Conservation (phyloP, 2,888 invertebrate genomes). For the Ophioninae sp. region DNA sequence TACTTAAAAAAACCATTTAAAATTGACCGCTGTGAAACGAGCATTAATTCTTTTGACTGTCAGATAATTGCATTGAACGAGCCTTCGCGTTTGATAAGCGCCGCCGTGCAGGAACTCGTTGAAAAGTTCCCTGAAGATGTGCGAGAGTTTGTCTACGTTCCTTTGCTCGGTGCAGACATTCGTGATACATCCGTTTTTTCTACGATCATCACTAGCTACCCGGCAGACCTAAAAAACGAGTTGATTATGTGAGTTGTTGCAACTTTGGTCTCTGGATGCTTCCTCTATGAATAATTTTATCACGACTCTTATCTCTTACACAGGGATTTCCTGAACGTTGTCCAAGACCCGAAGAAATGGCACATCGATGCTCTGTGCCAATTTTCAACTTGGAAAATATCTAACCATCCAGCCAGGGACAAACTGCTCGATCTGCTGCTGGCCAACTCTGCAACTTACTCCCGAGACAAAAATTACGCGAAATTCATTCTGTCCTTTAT, state of each 20-base stretch:
- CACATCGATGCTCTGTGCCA: conserved; percentile 71
- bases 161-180: conserved; percentile 70
- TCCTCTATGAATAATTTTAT: background rate
- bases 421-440: conserved; percentile 70
- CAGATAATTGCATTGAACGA: conserved; percentile 69
- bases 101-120: conserved; percentile 66
- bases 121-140: conserved; percentile 74
- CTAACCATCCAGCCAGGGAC: conserved; percentile 65
- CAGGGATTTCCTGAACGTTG: conserved; percentile 70
- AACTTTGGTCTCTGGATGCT: background rate
- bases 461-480: conserved; percentile 72
- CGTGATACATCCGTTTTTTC: conserved; percentile 65
- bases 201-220: conserved; percentile 51
- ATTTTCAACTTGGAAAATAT: conserved; percentile 60
- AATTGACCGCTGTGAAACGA: too few relatives aligned
- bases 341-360: conserved; percentile 73
- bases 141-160: conserved; percentile 70
- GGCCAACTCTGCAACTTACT: conserved; percentile 69
- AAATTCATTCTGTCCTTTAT: conserved; percentile 71
- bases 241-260: conserved; percentile 52
- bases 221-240: conserved; percentile 40
- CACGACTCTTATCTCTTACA: conserved; percentile 41
- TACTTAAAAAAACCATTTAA: too few relatives aligned
- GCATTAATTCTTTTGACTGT: conserved; percentile 9
- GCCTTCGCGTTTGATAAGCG: conserved; percentile 68